phyloP scores from a whole-genome alignment of 2,888 invertebrate genomes.

The Phortica okadai region DNA sequence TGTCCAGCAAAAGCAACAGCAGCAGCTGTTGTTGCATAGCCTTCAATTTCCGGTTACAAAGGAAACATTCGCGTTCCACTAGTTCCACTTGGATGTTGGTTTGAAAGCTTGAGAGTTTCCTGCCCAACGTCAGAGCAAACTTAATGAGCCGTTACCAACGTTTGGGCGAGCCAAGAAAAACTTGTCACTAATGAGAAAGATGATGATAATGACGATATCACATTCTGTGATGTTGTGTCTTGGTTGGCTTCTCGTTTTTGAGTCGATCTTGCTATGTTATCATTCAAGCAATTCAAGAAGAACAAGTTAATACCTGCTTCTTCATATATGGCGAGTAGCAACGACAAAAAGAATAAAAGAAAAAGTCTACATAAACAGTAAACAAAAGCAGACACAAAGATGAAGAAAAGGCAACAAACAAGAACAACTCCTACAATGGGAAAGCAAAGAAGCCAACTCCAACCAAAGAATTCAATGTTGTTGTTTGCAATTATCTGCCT shows the following conservation, averaged over 20 bases:
- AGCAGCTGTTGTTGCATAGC: constrained; percentile 50
- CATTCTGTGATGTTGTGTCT: not conserved
- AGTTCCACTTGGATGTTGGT: not conserved
- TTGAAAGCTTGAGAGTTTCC: not conserved
- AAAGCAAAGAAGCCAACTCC: constrained; percentile 39
- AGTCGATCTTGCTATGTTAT: constrained; percentile 11
- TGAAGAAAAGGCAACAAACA: constrained; percentile 45
- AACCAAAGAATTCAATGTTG: constrained; percentile 57
- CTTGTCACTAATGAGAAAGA: not conserved
- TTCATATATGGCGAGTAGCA: not conserved
- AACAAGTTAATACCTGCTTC: constrained; percentile 19
- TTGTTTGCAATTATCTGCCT: constrained; percentile 68
- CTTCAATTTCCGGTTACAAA: constrained; percentile 70
- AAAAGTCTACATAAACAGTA: constrained; percentile 26
- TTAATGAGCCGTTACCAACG: not conserved
- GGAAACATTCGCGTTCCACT: constrained; percentile 61
- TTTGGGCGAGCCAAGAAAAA: not conserved
- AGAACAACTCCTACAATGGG: constrained; percentile 26
- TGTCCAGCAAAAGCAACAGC: constrained; percentile 33
- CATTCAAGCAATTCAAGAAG: constrained; percentile 24
- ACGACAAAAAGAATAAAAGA: constrained; percentile 20
- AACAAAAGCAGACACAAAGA: constrained; percentile 35
- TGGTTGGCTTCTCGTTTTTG: not conserved
- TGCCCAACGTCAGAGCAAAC: not conserved
- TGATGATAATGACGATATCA: not conserved